phyloP scores from a whole-genome alignment of 2,113 vertebrate genomes.

The Sylvia atricapilla region DNA sequence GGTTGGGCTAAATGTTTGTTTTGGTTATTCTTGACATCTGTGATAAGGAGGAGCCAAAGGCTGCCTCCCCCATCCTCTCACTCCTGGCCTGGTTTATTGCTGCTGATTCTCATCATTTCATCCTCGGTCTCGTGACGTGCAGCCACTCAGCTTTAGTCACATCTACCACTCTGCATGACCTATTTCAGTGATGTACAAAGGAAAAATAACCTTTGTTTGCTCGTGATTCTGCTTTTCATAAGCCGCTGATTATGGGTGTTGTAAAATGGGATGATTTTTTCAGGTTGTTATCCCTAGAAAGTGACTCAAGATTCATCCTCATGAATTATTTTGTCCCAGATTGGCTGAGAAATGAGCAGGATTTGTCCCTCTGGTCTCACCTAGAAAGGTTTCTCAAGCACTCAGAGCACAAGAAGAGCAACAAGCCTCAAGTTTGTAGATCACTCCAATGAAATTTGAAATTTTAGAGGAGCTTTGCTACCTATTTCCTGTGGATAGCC shows the following conservation, averaged over 20 bases:
- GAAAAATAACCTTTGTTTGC: constrained; percentile 6
- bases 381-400: not conserved
- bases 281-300: not conserved
- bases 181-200: not conserved
- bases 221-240: not conserved
- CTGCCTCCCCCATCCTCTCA: not conserved
- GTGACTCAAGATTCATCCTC: not conserved
- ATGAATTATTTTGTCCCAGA: not conserved
- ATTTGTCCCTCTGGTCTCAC: not conserved
- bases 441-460: not conserved
- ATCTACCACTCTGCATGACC: not conserved
- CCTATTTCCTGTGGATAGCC: not conserved
- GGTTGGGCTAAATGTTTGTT: not conserved
- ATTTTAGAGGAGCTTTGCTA: not conserved
- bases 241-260: not conserved
- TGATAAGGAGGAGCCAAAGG: not conserved
- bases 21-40: not conserved
- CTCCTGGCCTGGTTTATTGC: not conserved
- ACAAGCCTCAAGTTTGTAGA: not conserved
- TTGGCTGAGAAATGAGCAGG: not conserved
- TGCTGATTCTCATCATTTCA: not conserved
- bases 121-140: not conserved
- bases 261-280: not conserved
- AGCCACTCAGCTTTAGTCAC: not conserved
- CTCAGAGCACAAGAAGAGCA: not conserved